These are phyloP conservation scores for Neuroterus valhalla DNA, from an alignment of 1,140 invertebrate genomes.

Conservation along the genomic window DNA sequence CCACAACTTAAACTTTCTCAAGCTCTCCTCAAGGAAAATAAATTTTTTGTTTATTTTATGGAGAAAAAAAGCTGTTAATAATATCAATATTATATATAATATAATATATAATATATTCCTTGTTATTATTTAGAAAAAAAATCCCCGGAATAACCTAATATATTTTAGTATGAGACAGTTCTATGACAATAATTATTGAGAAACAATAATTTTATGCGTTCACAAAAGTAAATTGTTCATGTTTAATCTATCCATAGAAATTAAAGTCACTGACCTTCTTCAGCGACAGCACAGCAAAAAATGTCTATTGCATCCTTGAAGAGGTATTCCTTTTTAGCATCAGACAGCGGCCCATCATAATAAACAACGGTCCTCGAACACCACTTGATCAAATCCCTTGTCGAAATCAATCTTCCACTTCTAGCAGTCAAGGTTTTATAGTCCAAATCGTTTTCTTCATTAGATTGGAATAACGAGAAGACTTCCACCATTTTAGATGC, in stretches of 20 bases:
- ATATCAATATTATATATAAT: no score
- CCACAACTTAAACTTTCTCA: no score
- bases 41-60: no score
- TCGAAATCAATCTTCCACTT: constrained; percentile 81
- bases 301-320: constrained; percentile 94
- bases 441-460: constrained; percentile 71
- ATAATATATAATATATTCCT: no score
- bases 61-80: no score
- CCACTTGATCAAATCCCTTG: constrained; percentile 95
- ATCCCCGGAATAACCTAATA: no score
- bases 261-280: constrained; percentile 67
- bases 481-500: constrained; percentile 87
- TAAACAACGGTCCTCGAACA: constrained; percentile 85
- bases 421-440: constrained; percentile 73
- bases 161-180: no score
- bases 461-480: constrained; percentile 84
- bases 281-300: constrained; percentile 86
- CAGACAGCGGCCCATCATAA: constrained; percentile 85
- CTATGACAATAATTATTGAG: no score
- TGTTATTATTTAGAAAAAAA: no score
- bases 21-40: no score
- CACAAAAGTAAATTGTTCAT: no score
- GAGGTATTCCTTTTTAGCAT: constrained; percentile 82
- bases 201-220: no score
- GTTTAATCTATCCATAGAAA: background rate